Percentiles rank a stretch among this genome's conserved stretches.
These are phyloP conservation scores for Pipistrellus pygmaeus DNA, from an alignment of 2,797 vertebrate genomes.

Conservation along the genomic window DNA sequence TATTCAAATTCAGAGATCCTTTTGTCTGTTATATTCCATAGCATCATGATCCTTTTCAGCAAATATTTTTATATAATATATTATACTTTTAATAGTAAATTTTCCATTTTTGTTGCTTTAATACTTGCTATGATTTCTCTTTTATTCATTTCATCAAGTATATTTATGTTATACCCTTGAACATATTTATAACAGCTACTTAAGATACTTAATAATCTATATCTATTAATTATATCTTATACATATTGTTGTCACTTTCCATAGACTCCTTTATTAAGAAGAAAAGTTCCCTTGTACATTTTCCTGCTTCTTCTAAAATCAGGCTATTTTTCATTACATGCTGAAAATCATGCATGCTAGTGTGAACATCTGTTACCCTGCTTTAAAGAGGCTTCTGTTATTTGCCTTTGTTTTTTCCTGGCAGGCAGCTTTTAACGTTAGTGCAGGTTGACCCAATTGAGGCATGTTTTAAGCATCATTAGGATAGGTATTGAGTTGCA, in stretches of 20 bases:
- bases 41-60: not conserved
- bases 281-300: not conserved
- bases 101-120: conserved; percentile 8
- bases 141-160: not conserved
- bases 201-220: not conserved
- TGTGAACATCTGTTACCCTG: not conserved
- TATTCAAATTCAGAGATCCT: not conserved
- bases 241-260: not conserved
- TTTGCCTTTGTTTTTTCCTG: not conserved
- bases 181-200: not conserved
- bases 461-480: not conserved
- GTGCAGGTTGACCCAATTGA: not conserved
- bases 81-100: not conserved
- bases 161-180: not conserved
- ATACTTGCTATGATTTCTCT: not conserved
- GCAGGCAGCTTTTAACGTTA: not conserved
- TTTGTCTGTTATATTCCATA: not conserved
- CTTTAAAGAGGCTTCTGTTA: not conserved
- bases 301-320: not conserved
- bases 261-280: not conserved
- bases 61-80: not conserved
- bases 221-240: not conserved
- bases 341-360: not conserved
- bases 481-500: not conserved
- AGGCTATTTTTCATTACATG: not conserved